Conservation (phyloP, 2,113 vertebrate species). For the Sinocyclocheilus anophthalmus region DNA sequence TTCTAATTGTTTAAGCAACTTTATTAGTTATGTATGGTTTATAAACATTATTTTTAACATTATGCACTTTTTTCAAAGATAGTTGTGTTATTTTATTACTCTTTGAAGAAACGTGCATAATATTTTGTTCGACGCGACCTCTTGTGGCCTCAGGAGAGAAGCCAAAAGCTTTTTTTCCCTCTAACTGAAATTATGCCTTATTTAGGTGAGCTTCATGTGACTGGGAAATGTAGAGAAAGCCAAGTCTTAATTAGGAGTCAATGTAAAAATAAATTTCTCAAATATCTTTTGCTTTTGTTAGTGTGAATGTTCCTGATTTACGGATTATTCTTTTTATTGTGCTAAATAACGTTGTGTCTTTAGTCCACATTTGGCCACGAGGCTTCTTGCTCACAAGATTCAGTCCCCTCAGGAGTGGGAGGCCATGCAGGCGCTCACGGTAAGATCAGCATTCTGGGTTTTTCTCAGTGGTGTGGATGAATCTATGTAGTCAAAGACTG, state of each 20-base stretch:
- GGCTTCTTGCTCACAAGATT: conserved; percentile 96
- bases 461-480: background rate
- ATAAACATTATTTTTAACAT: too few species aligned
- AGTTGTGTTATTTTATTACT: too few species aligned
- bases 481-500: background rate
- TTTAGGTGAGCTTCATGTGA: background rate
- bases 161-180: too few species aligned
- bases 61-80: too few species aligned
- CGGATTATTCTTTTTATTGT: background rate
- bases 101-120: too few species aligned
- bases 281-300: background rate
- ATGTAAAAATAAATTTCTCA: background rate
- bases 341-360: conserved; percentile 38
- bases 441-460: conserved; percentile 67
- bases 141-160: too few species aligned
- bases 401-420: conserved; percentile 99
- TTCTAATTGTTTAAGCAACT: too few species aligned
- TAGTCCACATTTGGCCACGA: conserved; percentile 92
- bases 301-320: background rate
- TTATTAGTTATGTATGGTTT: too few species aligned
- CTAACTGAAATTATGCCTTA: background rate
- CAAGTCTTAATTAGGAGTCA: background rate
- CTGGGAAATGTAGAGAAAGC: background rate
- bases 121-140: too few species aligned
- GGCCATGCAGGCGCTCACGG: conserved; percentile 92